Base-by-base conservation (phyloP, 1,140 invertebrate species). In the Bombus difficillimus region DNA sequence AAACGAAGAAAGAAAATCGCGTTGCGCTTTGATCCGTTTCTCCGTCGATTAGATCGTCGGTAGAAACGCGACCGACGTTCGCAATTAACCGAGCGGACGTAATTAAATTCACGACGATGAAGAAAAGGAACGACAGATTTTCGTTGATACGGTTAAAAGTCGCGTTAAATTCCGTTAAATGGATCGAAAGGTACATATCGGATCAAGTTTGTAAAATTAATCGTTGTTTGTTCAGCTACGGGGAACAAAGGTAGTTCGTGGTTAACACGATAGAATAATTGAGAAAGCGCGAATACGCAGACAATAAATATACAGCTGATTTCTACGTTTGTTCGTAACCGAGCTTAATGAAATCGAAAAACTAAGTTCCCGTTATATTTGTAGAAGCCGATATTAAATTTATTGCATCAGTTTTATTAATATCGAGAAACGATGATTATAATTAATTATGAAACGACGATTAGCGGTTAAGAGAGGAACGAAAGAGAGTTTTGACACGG, bases 21-120 rank as follows among this genome's bases (percentile, higher is more conserved):
- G 82, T 78, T 71, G n/a, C 47, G 37, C 75, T 84, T 78, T 78
- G 74, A 78, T 84, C 34, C 53, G 72, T 59, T 69, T 59, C 73
- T 32, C 18, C 64, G 75, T 78, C 47, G 75, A 78, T 79, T 78
- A 84, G 72, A 83, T 75, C 59, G 34, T 39, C 81, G 57, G 15
- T 62, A 43, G 28, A 39, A 81, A 81, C 37, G 39, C 80, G 71
- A 37, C 25, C 62, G 68, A 73, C 53, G 25, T 73, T 62, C 12
- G 69, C 69, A 81, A 81, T 81, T 81, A 73, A 81, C 37, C 37
- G 34, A 37, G 15, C 47, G 69, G 57, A 43, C 32, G 81, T 83
- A 76, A 83, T 83, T 83, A 76, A 83, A 83, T 76, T 28, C 59
- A 43, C 72, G 57, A 83, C 9, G 73, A 68, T 25, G 5, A 32